A percentile compares a stretch with the other conserved stretches of the same genome.
These are phyloP conservation scores for Drosophila kanapiae DNA, from an alignment of 1,140 invertebrate species.

Conservation along the genomic window DNA sequence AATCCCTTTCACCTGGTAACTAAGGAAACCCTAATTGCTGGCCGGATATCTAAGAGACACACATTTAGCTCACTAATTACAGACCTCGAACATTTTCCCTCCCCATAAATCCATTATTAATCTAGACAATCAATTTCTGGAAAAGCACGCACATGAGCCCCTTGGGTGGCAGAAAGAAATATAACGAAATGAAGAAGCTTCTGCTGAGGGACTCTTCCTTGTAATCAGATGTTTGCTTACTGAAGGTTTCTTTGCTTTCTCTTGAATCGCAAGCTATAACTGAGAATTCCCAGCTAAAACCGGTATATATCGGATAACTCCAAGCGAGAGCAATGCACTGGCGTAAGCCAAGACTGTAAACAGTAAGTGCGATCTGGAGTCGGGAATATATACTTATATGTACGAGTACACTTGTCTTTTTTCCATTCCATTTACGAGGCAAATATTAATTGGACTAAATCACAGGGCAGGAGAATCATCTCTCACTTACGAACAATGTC, in stretches of 20 bases:
- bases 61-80: slow-evolving; percentile 22
- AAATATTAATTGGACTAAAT: slow-evolving; percentile 67
- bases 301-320: slow-evolving; percentile 41
- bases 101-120: slow-evolving; percentile 33
- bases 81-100: neutral
- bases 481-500: slow-evolving; percentile 40
- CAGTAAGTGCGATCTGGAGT: slow-evolving; percentile 32
- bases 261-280: slow-evolving; percentile 13
- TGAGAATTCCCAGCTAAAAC: slow-evolving; percentile 41
- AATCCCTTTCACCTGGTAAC: neutral
- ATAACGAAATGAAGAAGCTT: neutral
- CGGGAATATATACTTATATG: slow-evolving; percentile 18
- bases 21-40: neutral
- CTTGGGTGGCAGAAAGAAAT: neutral
- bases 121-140: slow-evolving; percentile 21
- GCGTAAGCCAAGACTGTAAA: slow-evolving; percentile 10
- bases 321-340: slow-evolving; percentile 72
- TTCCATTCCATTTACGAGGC: slow-evolving; percentile 1
- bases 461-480: neutral
- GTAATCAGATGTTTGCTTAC: slow-evolving; percentile 33
- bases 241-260: slow-evolving; percentile 39
- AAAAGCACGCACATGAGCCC: slow-evolving; percentile 16
- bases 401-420: neutral
- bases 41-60: neutral
- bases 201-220: slow-evolving; percentile 3